Evolutionary conservation across 2,113 vertebrate species (phyloP).

Genomic region (Sebastes fasciatus): DNA sequence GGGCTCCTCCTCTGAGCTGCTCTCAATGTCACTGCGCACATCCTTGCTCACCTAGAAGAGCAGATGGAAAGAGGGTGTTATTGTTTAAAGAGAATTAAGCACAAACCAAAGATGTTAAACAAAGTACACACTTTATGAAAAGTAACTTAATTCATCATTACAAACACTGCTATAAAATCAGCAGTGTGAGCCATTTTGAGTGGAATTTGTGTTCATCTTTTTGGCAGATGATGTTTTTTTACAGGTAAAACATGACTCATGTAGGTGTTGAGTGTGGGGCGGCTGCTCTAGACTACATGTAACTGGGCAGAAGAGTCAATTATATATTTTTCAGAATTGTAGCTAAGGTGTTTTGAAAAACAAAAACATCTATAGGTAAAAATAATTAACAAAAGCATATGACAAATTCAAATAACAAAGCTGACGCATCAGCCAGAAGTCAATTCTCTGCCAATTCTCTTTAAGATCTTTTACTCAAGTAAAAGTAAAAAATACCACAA

Average conservation of each 20-base stretch:
- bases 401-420: background rate
- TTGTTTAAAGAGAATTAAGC: background rate
- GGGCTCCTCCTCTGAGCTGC: constrained; percentile 94
- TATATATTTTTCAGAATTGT: background rate
- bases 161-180: background rate
- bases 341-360: background rate
- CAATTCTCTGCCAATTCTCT: no score
- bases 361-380: background rate
- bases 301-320: background rate
- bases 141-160: background rate
- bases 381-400: background rate
- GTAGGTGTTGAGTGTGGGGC: background rate
- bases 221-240: background rate
- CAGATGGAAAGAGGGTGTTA: background rate
- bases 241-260: background rate
- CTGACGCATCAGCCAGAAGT: no score
- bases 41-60: constrained; percentile 91
- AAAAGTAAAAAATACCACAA: background rate
- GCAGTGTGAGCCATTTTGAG: background rate
- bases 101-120: background rate
- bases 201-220: background rate
- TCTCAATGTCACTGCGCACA: constrained; percentile 96
- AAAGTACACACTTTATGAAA: background rate
- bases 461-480: background rate
- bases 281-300: background rate